These are phyloP conservation scores for Meandrusa payeni DNA, from an alignment of 2,888 invertebrate species.

Conservation along the genomic window DNA sequence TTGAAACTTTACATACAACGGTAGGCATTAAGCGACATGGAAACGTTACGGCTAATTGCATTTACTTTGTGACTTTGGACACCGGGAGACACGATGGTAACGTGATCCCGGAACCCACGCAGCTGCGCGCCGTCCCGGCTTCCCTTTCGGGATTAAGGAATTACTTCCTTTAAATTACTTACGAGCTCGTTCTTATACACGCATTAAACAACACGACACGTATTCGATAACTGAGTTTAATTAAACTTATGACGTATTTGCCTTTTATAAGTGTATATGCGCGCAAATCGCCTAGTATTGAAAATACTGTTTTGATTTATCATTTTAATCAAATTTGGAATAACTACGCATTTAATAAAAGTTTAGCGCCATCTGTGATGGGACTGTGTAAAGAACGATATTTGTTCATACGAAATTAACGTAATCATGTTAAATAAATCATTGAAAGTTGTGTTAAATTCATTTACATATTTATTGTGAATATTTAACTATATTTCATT, in stretches of 20 bases:
- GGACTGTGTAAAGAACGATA: too few relatives aligned
- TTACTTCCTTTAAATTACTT: constrained; percentile 46
- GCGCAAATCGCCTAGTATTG: too few relatives aligned
- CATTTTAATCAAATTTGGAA: too few relatives aligned
- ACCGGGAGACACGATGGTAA: constrained; percentile 42
- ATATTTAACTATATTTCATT: too few relatives aligned
- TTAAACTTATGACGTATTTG: constrained; percentile 16
- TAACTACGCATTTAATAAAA: too few relatives aligned
- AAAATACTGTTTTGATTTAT: too few relatives aligned
- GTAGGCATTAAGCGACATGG: neutral
- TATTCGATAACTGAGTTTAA: constrained; percentile 18
- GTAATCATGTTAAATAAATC: too few relatives aligned
- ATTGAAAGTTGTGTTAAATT: too few relatives aligned
- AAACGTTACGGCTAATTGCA: constrained; percentile 16
- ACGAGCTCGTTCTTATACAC: constrained; percentile 20
- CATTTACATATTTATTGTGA: too few relatives aligned
- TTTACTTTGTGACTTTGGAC: constrained; percentile 44
- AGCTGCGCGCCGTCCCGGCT: constrained; percentile 44
- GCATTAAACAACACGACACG: constrained; percentile 13
- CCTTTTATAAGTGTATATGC: neutral
- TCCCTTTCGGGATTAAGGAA: constrained; percentile 63
- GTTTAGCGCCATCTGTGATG: too few relatives aligned
- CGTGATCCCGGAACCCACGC: constrained; percentile 59
- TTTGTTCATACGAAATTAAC: too few relatives aligned
- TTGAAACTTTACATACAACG: neutral